A percentile compares a stretch with the other conserved stretches of the same genome.
Evolutionary conservation across 2,113 vertebrate species (phyloP).

Genomic region (Leptodactylus fuscus): DNA sequence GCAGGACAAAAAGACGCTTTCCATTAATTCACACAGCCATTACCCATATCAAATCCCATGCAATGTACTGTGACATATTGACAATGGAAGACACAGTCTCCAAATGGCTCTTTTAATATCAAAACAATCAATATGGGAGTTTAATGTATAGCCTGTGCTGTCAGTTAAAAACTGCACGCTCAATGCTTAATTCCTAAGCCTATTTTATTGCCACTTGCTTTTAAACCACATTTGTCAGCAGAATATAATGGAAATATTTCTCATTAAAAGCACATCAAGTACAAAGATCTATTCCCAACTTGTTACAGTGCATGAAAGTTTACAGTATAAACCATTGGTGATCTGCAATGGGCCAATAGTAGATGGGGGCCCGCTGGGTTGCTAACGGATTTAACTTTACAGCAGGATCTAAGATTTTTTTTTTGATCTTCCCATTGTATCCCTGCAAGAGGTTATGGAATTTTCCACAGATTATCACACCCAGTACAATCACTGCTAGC

Average conservation of each 20-base stretch:
- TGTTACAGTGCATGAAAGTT: neutral
- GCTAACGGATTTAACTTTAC: too few species aligned
- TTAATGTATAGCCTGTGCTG: conserved; percentile 30
- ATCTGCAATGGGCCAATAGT: neutral
- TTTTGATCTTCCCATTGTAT: too few species aligned
- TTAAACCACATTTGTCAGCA: conserved; percentile 19
- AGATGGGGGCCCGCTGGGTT: too few species aligned
- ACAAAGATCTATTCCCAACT: neutral
- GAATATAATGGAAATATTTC: conserved; percentile 14
- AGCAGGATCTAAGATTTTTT: too few species aligned
- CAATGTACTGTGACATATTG: conserved; percentile 39
- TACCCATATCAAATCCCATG: conserved; percentile 46
- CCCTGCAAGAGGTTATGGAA: too few species aligned
- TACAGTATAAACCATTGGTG: neutral
- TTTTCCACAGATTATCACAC: too few species aligned
- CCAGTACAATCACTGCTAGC: too few species aligned
- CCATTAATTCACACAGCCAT: conserved; percentile 47
- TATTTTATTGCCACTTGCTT: conserved; percentile 10
- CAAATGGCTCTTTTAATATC: conserved; percentile 49
- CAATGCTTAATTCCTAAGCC: neutral
- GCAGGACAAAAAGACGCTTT: conserved; percentile 16
- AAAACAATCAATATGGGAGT: conserved; percentile 46
- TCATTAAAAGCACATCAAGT: conserved; percentile 19
- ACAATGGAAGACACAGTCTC: conserved; percentile 40
- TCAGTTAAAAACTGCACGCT: conserved; percentile 24